Base-by-base conservation (phyloP, 2,888 invertebrate genomes). In the Xanthorhoe spadicearia region DNA sequence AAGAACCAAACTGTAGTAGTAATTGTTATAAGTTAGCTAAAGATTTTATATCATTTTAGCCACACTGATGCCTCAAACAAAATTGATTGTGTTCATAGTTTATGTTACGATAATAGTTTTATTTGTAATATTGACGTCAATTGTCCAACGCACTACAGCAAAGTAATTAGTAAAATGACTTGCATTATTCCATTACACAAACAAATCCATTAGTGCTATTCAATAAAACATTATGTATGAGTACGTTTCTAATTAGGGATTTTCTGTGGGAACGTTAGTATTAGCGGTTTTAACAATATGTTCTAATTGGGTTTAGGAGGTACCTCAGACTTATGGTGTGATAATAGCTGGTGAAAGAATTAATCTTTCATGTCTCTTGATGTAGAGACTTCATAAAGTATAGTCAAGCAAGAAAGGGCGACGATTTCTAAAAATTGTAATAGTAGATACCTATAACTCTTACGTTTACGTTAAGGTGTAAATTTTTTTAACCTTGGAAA, bases 151-250 rank as follows among this genome's bases (percentile, higher is more conserved):
- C 13, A 43, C 13, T 13, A 13, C 4, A 13, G 13, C 13, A 43
- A 43, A 15, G 0, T 15, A 17, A 48, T 48, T 15, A 48, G 48
- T 17, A 43, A 13, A 43, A 43, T 7, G 15, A 48, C 48, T 48
- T 17, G 17, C 13, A 48, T 48, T 3, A 17, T 17, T 8, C 17
- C 15, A 48, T 43, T 13, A 43, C 13, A 48, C 48, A 48, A 15
- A 48, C 17, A 48, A 17, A 48, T 48, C 48, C 38, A 43, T 43
- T 43, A 43, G 38, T 43, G 38, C 38, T 43, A 17, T 49, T 18
- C 49, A 51, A 52, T 13, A 28, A 32, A 28, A 48, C 48, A 48
- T 48, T 48, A 48, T 43, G 46, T n/a, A 48, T 10, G n/a, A 6
- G 10, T 15, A 17, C 43, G n/a, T 43, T 43, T 3, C 48, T 48